Base-by-base conservation (phyloP, 2,888 invertebrate species). In the Cephus pygmeus region DNA sequence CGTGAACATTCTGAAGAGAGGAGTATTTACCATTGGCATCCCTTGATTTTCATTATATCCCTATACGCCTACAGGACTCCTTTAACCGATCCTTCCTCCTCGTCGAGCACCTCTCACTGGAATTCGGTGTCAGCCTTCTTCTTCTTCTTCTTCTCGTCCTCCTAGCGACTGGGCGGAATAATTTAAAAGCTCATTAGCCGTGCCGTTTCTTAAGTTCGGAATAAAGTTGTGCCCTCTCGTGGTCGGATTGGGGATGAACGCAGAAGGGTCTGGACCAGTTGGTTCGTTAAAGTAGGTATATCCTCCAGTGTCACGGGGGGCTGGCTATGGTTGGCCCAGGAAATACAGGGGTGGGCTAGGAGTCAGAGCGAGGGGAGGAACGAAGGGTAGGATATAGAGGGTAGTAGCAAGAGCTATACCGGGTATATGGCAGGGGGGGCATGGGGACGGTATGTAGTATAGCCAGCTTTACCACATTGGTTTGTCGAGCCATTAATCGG, bases 121-220 rank as follows among this genome's bases (percentile, higher is more conserved):
- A 71, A 71, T 71, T 71, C 33, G 71, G 71, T 71, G 71, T 34
- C 71, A 31, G 71, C 33, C 71, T 23, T 12, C 12, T 9, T 12
- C 71, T 34, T 12, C 71, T 74, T 68, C 76, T 76, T 77, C 69
- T 68, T 33, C 31, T 33, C 1, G 0, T 12, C 73, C 73, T 74
- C 40, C 76, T 77, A 77, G 69, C 4, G 36, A 15, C 68, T 75
- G 31, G 79, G 78, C 79, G 82, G 87, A 90, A 90, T 90, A 90
- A 90, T 90, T 90, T 89, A 88, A 90, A 90, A 88, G 88, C 89
- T 90, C 90, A 88, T 90, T 90, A 90, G 90, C 87, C 86, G 86
- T 84, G 86, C 87, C 90, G 86, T 88, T 88, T 89, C 88, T 88
- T 87, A 86, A 88, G 85, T 88, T 89, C 81, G 82, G 84, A 85